Conservation (phyloP, 1,140 invertebrate genomes). For the Drosophila punjabiensis region DNA sequence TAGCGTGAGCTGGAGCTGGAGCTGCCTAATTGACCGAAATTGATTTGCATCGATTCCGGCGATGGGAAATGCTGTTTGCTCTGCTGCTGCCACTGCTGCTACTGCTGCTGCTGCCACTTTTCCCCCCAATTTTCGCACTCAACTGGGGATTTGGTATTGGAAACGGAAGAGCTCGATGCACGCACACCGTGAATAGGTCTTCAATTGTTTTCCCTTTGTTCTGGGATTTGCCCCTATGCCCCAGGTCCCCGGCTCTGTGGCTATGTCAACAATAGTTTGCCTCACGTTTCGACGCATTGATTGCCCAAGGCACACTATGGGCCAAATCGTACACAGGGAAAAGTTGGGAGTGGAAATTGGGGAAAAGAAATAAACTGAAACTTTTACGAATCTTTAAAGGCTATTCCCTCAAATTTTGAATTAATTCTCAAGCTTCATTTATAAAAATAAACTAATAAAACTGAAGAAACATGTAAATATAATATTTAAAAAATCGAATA, state of each 20-base stretch:
- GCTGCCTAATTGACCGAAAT: constrained; percentile 77
- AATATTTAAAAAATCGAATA: neutral
- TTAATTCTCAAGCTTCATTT: neutral
- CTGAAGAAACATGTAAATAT: too few relatives aligned
- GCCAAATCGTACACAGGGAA: neutral
- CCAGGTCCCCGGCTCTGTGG: neutral
- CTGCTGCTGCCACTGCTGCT: constrained; percentile 2
- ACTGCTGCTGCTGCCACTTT: constrained; percentile 7
- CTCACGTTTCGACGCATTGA: constrained; percentile 49
- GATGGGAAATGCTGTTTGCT: constrained; percentile 50
- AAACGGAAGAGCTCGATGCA: constrained; percentile 48
- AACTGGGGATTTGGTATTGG: constrained; percentile 27
- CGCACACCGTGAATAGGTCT: constrained; percentile 37
- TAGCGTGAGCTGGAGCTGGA: constrained; percentile 25
- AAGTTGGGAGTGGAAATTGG: neutral
- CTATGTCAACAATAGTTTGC: constrained; percentile 52
- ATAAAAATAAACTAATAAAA: too few relatives aligned
- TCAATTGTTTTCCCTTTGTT: constrained; percentile 77
- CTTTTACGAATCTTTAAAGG: neutral
- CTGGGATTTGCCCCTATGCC: constrained; percentile 1
- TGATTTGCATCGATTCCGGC: constrained; percentile 69
- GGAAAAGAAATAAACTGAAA: neutral
- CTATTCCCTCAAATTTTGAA: neutral
- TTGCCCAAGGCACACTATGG: constrained; percentile 62
- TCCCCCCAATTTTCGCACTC: constrained; percentile 34